Percentiles rank a stretch among this genome's conserved stretches.
These are phyloP conservation scores for Noctilio leporinus DNA, from an alignment of 2,113 vertebrate species.

Conservation along the genomic window DNA sequence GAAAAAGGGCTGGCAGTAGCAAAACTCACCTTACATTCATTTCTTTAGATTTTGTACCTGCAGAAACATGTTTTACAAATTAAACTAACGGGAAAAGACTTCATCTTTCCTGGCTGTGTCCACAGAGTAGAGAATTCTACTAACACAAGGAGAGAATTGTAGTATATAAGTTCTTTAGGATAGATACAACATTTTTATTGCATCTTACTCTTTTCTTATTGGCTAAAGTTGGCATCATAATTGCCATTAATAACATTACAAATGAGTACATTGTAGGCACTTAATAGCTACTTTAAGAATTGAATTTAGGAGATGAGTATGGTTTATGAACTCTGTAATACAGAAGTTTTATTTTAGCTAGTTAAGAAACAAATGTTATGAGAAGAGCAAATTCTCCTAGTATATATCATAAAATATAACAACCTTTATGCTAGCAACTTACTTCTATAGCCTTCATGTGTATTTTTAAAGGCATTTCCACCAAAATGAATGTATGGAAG, in stretches of 20 bases:
- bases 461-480: background rate
- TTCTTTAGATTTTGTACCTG: background rate
- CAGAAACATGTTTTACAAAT: background rate
- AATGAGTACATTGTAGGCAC: constrained; percentile 45
- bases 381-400: constrained; percentile 56
- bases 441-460: background rate
- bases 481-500: background rate
- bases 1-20: background rate
- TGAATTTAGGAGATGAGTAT: constrained; percentile 59
- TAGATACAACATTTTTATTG: background rate
- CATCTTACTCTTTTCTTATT: background rate
- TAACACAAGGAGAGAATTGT: background rate
- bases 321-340: constrained; percentile 61
- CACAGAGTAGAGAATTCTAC: background rate
- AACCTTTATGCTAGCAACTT: background rate
- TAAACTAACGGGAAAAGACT: background rate
- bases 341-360: constrained; percentile 60
- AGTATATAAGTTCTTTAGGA: background rate
- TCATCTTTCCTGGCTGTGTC: background rate
- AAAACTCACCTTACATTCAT: background rate
- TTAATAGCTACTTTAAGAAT: constrained; percentile 53
- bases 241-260: constrained; percentile 57
- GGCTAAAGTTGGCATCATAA: constrained; percentile 26
- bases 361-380: constrained; percentile 66
- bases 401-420: constrained; percentile 24